Evolutionary conservation across 2,113 vertebrate genomes (phyloP).

Genomic region (Gymnarchus niloticus): DNA sequence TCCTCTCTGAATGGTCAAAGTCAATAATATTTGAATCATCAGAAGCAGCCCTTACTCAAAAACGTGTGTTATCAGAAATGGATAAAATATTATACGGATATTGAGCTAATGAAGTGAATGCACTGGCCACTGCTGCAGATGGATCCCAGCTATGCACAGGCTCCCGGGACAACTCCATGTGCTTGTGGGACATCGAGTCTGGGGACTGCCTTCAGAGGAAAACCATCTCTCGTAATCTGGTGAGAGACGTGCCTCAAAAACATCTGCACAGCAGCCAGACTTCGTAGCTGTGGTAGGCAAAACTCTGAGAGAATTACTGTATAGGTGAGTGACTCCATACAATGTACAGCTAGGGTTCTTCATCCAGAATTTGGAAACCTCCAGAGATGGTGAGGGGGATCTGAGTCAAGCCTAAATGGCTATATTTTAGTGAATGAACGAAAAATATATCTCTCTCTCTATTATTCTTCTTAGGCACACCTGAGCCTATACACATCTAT

Average conservation of each 20-base stretch:
- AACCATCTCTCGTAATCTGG: slow-evolving; percentile 85
- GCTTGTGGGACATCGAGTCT: slow-evolving; percentile 84
- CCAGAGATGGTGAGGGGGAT: not conserved
- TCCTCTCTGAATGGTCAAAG: not conserved
- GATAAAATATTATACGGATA: not conserved
- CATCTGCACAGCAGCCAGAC: not conserved
- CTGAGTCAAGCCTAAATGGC: not conserved
- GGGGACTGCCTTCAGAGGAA: slow-evolving; percentile 72
- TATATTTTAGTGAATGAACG: not conserved
- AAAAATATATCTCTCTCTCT: not conserved
- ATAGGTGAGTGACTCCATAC: not conserved
- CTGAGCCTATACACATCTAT: not conserved
- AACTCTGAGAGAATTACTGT: not conserved
- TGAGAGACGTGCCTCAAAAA: slow-evolving; percentile 41
- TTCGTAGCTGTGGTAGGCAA: not conserved
- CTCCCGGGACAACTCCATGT: slow-evolving; percentile 87
- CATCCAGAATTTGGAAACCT: not conserved
- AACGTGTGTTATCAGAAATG: not conserved
- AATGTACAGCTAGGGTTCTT: not conserved
- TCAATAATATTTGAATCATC: not conserved
- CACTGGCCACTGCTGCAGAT: slow-evolving; percentile 54
- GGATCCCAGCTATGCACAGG: slow-evolving; percentile 77
- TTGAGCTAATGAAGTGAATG: not conserved
- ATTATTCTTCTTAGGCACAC: not conserved
- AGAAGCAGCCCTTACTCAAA: not conserved